Base-by-base conservation (phyloP, 2,113 vertebrate genomes). In the Dolichallabes microphthalmus region DNA sequence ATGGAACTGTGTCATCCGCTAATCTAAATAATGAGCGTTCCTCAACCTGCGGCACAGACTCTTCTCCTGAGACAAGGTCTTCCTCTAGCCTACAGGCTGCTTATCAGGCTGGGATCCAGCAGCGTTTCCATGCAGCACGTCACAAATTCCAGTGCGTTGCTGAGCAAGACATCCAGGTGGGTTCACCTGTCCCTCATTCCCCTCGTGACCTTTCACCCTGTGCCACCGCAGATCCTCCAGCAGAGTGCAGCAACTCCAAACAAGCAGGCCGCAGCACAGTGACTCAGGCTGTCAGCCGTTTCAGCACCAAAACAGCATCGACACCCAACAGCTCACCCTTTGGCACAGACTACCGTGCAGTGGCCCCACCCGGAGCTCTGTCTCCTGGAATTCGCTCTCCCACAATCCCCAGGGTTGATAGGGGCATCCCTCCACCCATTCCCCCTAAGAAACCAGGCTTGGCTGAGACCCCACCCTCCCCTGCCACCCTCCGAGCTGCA, bases 101-200 rank as follows among this genome's bases (percentile, higher is more conserved):
- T 53, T 99, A 98, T 93, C 97, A 99, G 91, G 97, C 97, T 3
- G 98, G 98, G 77, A 95, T 99, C 94, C 96, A 98, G 86, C 97
- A 98, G 71, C 96, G 98, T 0, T 99, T 99, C 93, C 98, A 99
- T 0, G 98, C 97, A 0, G 96, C 97, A 13, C 95, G 97, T 4
- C 97, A 98, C 90, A 98, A 96, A 91, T 99, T 99, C 86, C 97
- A 99, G 91, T 93, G 96, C 0, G 93, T 95, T 1, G 88, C 87
- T 0, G 97, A 98, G 17, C 88, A 88, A 2, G 93, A 94, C 55
- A 63, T 86, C 20, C 80, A 83, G 61, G 30, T 2, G 71, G 74
- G 27, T 86, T 95, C 88, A 93, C 95, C 89, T 95, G 94, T 85
- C 92, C 93, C 1, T 90, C 92, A 0, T 90, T 86, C 88, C 1